Evolutionary conservation across 1,140 invertebrate genomes (phyloP).

Genomic region (Heliconius hermathena): DNA sequence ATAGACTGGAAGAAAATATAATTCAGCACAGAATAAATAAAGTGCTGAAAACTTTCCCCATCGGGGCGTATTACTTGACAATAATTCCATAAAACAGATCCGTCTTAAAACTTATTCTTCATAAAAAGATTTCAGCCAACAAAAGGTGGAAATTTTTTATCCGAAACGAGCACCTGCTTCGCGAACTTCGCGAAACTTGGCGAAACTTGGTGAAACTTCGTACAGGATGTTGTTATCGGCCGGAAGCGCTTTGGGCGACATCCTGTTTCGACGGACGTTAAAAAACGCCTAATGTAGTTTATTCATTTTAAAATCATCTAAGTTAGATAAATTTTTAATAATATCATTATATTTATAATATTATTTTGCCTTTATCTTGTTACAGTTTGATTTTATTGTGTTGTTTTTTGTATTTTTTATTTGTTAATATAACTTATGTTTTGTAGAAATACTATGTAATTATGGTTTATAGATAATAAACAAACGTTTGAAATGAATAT

Average conservation of each 20-base stretch:
- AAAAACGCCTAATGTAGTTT: slow-evolving; percentile 59
- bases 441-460: too few relatives aligned
- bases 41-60: slow-evolving; percentile 34
- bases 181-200: slow-evolving; percentile 63
- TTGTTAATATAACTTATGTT: too few relatives aligned
- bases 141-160: slow-evolving; percentile 74
- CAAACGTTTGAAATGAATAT: too few relatives aligned
- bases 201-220: slow-evolving; percentile 57
- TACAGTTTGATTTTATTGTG: neutral
- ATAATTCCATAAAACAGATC: slow-evolving; percentile 52
- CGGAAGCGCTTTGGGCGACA: slow-evolving; percentile 78
- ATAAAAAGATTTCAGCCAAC: slow-evolving; percentile 66
- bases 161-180: slow-evolving; percentile 73
- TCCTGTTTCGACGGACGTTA: slow-evolving; percentile 75
- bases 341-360: slow-evolving; percentile 1
- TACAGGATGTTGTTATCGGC: slow-evolving; percentile 76
- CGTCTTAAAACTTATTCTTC: slow-evolving; percentile 57
- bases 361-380: neutral
- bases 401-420: too few relatives aligned
- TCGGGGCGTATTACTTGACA: slow-evolving; percentile 37
- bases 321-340: slow-evolving; percentile 17
- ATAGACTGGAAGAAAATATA: slow-evolving; percentile 1
- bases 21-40: neutral
- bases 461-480: too few relatives aligned
- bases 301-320: slow-evolving; percentile 22